Conservation (phyloP, 2,797 vertebrate genomes). For the Apodemus agrarius region DNA sequence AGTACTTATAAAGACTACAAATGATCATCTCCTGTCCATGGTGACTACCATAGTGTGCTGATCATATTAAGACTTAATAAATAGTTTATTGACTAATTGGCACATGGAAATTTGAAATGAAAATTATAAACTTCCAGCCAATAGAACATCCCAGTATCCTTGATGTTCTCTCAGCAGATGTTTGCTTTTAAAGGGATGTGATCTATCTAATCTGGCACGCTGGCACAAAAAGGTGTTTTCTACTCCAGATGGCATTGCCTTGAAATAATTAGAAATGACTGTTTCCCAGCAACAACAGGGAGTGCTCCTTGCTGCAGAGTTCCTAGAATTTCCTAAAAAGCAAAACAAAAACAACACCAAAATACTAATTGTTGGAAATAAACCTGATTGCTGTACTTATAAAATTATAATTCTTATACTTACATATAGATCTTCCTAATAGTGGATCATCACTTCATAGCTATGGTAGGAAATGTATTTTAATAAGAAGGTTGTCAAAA, state of each 20-base stretch:
- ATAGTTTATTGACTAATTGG: constrained; percentile 70
- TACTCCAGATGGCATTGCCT: constrained; percentile 73
- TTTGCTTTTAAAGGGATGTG: constrained; percentile 59
- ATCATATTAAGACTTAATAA: constrained; percentile 62
- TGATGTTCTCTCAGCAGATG: constrained; percentile 68
- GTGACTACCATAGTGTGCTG: background rate
- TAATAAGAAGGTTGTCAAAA: background rate
- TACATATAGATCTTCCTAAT: background rate
- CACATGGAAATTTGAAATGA: constrained; percentile 62
- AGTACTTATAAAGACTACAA: constrained; percentile 9
- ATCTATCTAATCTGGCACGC: constrained; percentile 74
- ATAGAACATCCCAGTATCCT: background rate
- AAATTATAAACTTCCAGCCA: constrained; percentile 46
- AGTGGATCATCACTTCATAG: background rate
- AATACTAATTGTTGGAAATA: background rate
- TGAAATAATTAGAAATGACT: constrained; percentile 74
- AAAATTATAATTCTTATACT: background rate
- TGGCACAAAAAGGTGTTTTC: constrained; percentile 72
- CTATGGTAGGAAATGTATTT: background rate
- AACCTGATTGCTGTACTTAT: constrained; percentile 6
- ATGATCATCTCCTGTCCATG: background rate
- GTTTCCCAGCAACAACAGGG: constrained; percentile 30
- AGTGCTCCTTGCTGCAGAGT: constrained; percentile 35
- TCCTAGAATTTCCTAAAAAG: constrained; percentile 19
- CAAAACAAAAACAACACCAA: background rate